phyloP scores from a whole-genome alignment of 2,888 invertebrate genomes.

The Cinara cedri region DNA sequence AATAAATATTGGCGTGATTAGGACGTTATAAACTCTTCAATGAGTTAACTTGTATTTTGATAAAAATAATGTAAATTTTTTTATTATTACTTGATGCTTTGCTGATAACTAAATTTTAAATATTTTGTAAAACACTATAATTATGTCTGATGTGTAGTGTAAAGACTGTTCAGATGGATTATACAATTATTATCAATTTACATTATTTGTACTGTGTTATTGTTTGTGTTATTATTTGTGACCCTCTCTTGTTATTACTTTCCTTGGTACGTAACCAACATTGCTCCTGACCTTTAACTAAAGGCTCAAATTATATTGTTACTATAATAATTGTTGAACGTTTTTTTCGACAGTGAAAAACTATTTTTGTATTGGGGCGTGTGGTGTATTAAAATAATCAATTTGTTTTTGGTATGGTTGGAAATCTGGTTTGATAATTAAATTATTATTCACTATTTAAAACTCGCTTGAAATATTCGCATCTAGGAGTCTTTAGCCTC shows the following conservation, averaged over 20 bases:
- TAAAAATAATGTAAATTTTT: conserved; percentile 51
- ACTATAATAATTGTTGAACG: background rate
- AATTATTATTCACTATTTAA: too few species aligned
- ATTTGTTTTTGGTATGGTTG: too few species aligned
- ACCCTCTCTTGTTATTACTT: background rate
- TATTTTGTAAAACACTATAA: conserved; percentile 55
- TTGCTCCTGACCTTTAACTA: too few species aligned
- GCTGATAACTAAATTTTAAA: conserved; percentile 50
- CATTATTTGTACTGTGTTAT: conserved; percentile 31
- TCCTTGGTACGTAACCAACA: too few species aligned
- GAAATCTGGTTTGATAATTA: too few species aligned
- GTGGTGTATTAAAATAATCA: too few species aligned
- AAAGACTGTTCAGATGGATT: conserved; percentile 57
- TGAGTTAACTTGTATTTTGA: conserved; percentile 40
- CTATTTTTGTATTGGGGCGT: too few species aligned
- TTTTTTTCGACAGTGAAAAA: too few species aligned
- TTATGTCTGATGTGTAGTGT: conserved; percentile 56
- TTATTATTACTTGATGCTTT: conserved; percentile 48
- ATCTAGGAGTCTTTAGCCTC: too few species aligned
- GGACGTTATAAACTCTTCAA: conserved; percentile 5
- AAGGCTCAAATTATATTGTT: background rate
- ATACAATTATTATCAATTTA: conserved; percentile 55
- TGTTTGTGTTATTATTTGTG: background rate
- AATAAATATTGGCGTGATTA: conserved; percentile 4
- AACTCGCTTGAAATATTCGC: too few species aligned